phyloP scores from a whole-genome alignment of 2,113 vertebrate genomes.

The Erinaceus europaeus region DNA sequence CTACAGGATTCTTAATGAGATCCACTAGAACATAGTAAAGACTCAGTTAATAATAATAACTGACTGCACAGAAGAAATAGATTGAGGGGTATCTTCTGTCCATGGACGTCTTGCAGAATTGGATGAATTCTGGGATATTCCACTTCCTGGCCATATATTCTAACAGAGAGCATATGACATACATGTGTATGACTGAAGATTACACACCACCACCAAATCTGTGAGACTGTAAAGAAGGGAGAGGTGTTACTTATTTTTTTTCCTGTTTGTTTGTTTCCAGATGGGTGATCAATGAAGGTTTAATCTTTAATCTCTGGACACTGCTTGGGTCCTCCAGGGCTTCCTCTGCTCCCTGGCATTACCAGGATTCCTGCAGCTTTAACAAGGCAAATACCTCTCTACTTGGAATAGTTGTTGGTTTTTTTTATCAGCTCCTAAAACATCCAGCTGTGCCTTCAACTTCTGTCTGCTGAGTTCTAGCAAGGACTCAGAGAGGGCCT shows the following conservation, averaged over 20 bases:
- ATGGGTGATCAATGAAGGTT: no score
- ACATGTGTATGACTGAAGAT: background rate
- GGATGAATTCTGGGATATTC: background rate
- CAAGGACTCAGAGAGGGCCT: no score
- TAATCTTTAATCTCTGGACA: no score
- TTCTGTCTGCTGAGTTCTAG: no score
- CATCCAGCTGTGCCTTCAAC: no score
- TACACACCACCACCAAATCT: background rate
- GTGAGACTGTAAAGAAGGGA: conserved; percentile 6
- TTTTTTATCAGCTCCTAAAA: no score
- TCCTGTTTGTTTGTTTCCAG: background rate
- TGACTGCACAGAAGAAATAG: background rate
- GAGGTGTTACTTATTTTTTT: no score
- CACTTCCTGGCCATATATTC: background rate
- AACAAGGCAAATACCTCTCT: no score
- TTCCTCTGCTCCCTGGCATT: no score
- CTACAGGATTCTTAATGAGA: background rate
- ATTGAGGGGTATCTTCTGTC: conserved; percentile 8
- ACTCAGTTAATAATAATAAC: background rate
- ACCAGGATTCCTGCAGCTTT: no score
- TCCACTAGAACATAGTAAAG: background rate
- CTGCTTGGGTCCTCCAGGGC: no score
- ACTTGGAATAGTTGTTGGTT: no score
- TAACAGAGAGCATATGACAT: background rate
- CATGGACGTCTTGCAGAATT: background rate